These are phyloP conservation scores for Caenorhabditis sp. DNA, from an alignment of 2,888 invertebrate species.

Conservation along the genomic window DNA sequence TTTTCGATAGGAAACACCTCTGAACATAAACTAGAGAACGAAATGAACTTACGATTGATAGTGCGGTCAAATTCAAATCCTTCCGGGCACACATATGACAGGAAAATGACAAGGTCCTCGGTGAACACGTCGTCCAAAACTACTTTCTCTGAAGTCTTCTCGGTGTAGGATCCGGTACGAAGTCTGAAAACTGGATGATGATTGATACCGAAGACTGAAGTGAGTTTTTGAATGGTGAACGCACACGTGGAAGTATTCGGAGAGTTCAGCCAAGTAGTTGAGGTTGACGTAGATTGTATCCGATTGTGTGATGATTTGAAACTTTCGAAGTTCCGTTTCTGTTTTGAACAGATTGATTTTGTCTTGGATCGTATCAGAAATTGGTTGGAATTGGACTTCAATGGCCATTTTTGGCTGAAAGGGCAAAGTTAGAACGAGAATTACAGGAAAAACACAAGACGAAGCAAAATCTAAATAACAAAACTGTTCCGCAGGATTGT, in stretches of 20 bases:
- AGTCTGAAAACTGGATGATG: conserved; percentile 50
- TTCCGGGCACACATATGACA: conserved; percentile 57
- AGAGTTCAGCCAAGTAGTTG: conserved; percentile 58
- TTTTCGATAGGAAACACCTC: conserved; percentile 5
- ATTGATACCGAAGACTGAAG: too few species aligned
- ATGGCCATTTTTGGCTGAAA: conserved; percentile 19
- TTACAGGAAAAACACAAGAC: neutral
- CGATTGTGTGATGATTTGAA: conserved; percentile 54
- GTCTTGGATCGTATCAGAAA: conserved; percentile 34
- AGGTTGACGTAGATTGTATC: conserved; percentile 55
- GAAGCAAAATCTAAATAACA: neutral
- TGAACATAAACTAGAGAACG: conserved; percentile 28
- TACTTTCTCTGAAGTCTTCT: conserved; percentile 36
- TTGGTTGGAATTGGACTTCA: conserved; percentile 2
- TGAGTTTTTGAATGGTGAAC: too few species aligned
- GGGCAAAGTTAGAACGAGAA: neutral
- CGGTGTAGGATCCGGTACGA: conserved; percentile 46
- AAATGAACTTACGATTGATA: conserved; percentile 54
- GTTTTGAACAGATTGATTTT: conserved; percentile 45
- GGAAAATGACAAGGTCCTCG: conserved; percentile 48
- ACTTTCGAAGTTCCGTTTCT: conserved; percentile 49
- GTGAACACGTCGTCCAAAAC: conserved; percentile 45
- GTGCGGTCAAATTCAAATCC: conserved; percentile 55
- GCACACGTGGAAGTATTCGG: conserved; percentile 62
- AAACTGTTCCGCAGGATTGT: too few species aligned